phyloP scores from a whole-genome alignment of 1,140 invertebrate genomes.

The Neoseiulus cucumeris region DNA sequence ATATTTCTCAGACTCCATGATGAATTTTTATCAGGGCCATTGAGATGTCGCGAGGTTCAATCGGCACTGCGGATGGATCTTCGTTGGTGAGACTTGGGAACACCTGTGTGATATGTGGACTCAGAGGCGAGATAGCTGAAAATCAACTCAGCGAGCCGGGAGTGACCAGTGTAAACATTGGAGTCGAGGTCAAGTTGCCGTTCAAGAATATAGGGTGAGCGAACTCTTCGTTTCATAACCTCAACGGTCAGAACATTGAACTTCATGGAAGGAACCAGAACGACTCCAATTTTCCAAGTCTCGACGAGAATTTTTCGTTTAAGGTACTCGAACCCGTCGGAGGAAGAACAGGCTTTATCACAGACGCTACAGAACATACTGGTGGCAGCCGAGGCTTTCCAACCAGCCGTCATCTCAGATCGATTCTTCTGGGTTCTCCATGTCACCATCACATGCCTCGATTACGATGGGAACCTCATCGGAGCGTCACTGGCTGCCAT shows the following conservation, averaged over 20 bases:
- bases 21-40: not conserved
- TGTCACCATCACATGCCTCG: not conserved
- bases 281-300: not conserved
- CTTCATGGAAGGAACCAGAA: not conserved
- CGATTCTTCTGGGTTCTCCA: slow-evolving; percentile 4
- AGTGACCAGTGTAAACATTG: not conserved
- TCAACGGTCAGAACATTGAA: not conserved
- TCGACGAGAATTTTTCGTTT: not conserved
- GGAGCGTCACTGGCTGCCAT: not conserved
- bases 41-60: not conserved
- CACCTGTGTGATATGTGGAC: not conserved
- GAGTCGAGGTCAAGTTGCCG: not conserved
- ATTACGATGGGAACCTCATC: not conserved
- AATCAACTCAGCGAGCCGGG: not conserved
- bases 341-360: not conserved
- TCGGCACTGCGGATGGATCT: not conserved
- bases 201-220: slow-evolving; percentile 6
- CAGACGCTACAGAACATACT: not conserved
- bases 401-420: not conserved
- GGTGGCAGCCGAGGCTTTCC: not conserved
- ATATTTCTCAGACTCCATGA: not conserved
- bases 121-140: not conserved
- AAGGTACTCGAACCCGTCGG: not conserved
- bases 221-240: not conserved
- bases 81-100: not conserved